These are phyloP conservation scores for Phoeniculus purpureus DNA, from an alignment of 2,797 vertebrate species.

Conservation along the genomic window DNA sequence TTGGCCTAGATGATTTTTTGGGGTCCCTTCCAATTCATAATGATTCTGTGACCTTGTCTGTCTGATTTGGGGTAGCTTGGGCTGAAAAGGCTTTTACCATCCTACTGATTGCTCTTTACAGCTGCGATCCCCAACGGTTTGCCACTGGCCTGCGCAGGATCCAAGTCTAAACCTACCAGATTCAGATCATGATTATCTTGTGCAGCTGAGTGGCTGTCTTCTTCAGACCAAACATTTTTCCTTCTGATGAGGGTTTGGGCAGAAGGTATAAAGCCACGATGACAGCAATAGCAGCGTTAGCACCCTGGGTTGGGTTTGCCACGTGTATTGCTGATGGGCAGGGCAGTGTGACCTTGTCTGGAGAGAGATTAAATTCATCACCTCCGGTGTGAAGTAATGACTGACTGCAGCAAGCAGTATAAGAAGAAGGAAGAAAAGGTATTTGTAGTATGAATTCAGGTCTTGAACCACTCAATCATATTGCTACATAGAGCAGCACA, in stretches of 20 bases:
- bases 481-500: rapidly evolving
- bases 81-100: not conserved
- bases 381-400: constrained; percentile 9
- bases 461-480: not conserved
- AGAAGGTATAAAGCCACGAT: not conserved
- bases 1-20: no score
- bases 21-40: no score
- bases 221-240: not conserved
- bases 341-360: constrained; percentile 8
- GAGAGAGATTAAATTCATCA: constrained; percentile 24
- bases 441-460: rapidly evolving
- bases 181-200: not conserved
- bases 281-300: not conserved
- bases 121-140: not conserved
- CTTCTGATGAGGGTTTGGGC: not conserved
- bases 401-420: not conserved
- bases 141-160: not conserved
- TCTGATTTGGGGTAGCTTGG: not conserved
- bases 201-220: not conserved
- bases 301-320: not conserved
- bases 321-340: not conserved
- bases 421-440: not conserved
- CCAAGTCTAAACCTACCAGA: not conserved
- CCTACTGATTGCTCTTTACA: not conserved
- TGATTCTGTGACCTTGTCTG: not conserved